phyloP scores from a whole-genome alignment of 2,113 vertebrate genomes.

The Laticauda colubrina region DNA sequence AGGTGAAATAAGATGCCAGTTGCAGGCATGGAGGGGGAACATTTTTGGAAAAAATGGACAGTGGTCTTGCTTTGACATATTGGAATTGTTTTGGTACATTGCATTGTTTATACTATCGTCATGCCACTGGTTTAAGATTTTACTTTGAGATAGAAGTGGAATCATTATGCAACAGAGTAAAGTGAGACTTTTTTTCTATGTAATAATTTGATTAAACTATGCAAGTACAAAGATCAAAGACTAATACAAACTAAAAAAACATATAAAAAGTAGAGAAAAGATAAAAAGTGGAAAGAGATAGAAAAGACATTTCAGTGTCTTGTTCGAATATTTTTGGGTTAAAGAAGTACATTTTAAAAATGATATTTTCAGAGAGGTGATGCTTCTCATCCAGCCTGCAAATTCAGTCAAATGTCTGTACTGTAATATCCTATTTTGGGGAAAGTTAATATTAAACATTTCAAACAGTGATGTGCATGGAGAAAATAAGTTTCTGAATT shows the following conservation, averaged over 20 bases:
- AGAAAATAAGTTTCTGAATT: neutral
- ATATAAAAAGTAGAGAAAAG: neutral
- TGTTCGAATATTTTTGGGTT: neutral
- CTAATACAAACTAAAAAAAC: neutral
- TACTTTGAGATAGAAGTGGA: slow-evolving; percentile 23
- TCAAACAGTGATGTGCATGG: neutral
- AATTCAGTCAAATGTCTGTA: neutral
- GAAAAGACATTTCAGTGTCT: neutral
- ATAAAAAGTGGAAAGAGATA: neutral
- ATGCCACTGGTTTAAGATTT: slow-evolving; percentile 40
- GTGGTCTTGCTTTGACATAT: slow-evolving; percentile 29
- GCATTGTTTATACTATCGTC: slow-evolving; percentile 49
- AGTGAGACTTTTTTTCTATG: neutral
- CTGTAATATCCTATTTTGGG: neutral
- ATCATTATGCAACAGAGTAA: neutral
- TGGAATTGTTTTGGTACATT: slow-evolving; percentile 18
- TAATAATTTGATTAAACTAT: neutral
- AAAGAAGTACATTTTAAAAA: neutral
- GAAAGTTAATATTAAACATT: neutral
- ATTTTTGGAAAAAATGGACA: neutral
- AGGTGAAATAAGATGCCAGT: neutral
- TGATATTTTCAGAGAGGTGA: neutral
- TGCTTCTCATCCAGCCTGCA: neutral
- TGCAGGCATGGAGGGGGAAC: neutral
- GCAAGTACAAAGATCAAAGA: neutral